phyloP scores from a whole-genome alignment of 2,113 vertebrate genomes.

The Pangasianodon hypophthalmus region DNA sequence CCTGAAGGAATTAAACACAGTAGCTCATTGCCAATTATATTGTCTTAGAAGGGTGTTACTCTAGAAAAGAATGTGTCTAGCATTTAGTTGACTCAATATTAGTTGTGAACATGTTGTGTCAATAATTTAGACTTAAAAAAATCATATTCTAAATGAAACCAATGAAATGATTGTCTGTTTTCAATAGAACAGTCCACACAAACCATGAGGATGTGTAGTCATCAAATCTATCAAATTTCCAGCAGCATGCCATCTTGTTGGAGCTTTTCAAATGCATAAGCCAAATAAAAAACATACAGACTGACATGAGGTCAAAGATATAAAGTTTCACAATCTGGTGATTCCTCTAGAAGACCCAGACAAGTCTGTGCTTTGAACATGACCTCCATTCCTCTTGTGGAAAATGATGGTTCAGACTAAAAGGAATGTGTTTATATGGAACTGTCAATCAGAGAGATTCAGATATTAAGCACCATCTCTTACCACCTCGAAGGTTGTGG shows the following conservation, averaged over 20 bases:
- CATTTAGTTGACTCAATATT: neutral
- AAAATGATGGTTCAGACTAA: constrained; percentile 39
- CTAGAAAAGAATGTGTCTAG: neutral
- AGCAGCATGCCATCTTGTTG: constrained; percentile 11
- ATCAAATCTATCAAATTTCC: constrained; percentile 24
- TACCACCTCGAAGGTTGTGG: constrained; percentile 1
- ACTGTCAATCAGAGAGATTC: constrained; percentile 33
- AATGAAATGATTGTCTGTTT: neutral
- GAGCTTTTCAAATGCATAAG: constrained; percentile 38
- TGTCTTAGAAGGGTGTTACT: neutral
- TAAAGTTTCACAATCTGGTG: constrained; percentile 66
- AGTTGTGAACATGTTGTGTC: neutral
- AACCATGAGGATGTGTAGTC: neutral
- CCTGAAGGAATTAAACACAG: constrained; percentile 1
- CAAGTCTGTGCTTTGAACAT: constrained; percentile 48
- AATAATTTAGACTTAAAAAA: neutral
- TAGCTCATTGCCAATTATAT: constrained; percentile 1
- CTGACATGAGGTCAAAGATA: constrained; percentile 60
- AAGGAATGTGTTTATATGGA: constrained; percentile 47
- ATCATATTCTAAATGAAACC: neutral
- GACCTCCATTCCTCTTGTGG: constrained; percentile 35
- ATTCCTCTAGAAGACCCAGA: constrained; percentile 60
- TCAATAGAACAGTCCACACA: neutral
- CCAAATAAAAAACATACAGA: constrained; percentile 60
- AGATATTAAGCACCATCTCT: constrained; percentile 31